Evolutionary conservation across 1,140 invertebrate species (phyloP).

Genomic region (Nymphalis io): DNA sequence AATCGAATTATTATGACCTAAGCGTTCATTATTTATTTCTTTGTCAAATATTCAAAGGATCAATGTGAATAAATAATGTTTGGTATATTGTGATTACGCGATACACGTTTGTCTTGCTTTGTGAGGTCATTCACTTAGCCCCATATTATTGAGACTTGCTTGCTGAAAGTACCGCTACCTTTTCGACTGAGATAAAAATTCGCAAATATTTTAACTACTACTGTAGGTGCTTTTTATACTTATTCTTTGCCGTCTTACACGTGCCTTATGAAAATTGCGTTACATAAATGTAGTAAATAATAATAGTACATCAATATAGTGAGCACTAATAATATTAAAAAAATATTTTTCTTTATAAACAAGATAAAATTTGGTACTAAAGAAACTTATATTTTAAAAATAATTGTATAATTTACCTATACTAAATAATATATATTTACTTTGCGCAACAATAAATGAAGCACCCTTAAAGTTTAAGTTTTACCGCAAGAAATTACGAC

Average conservation of each 20-base stretch:
- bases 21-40: too few relatives aligned
- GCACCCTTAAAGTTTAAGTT: slow-evolving; percentile 30
- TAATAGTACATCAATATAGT: too few relatives aligned
- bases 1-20: too few relatives aligned
- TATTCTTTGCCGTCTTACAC: too few relatives aligned
- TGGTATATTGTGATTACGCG: slow-evolving; percentile 15
- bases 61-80: slow-evolving; percentile 8
- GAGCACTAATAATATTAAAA: too few relatives aligned
- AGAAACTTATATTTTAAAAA: background rate
- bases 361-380: too few relatives aligned
- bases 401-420: background rate
- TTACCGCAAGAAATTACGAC: slow-evolving; percentile 34
- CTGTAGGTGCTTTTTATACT: background rate
- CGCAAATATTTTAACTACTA: slow-evolving; percentile 20
- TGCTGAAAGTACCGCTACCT: slow-evolving; percentile 65
- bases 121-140: slow-evolving; percentile 65
- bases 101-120: slow-evolving; percentile 39
- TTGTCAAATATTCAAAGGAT: background rate
- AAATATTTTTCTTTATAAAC: too few relatives aligned
- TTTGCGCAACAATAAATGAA: background rate
- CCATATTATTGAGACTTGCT: slow-evolving; percentile 57
- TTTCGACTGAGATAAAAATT: slow-evolving; percentile 43
- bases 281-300: too few relatives aligned
- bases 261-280: too few relatives aligned
- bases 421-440: background rate